Base-by-base conservation (phyloP, 53 echinoderm and acorn worm species). In the Luidia sarsii region DNA sequence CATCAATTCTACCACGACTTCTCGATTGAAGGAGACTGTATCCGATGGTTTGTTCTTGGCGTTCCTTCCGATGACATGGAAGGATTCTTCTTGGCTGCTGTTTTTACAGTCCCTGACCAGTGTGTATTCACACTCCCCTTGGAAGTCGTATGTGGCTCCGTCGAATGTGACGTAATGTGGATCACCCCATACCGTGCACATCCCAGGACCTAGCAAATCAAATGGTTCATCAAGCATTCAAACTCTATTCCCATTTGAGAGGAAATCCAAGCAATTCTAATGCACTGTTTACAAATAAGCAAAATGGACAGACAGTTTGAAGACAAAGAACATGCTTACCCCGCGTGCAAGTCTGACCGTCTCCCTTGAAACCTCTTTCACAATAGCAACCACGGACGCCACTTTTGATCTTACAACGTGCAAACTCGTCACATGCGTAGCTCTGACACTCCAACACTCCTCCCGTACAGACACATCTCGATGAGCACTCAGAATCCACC, bases 311-410 rank as follows among this genome's bases (percentile, higher is more conserved):
- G n/a, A n/a, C n/a, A n/a, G n/a, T n/a, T n/a, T n/a, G n/a, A n/a
- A n/a, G n/a, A n/a, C n/a, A n/a, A n/a, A n/a, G n/a, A n/a, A n/a
- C n/a, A n/a, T n/a, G n/a, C 53, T 75, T 32, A 88, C 83, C 75
- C 75, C 50, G 55, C 50, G 68, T 22, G 51, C 84, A 75, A 45
- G 22, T 46, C 39, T 37, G 28, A 49, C 75, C 62, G 39, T 75
- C 67, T 31, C 87, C 70, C 7, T 60, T 22, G 56, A 86, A 94
- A 5, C 83, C 87, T 6, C 64, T 59, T 9, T 59, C 31, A 50
- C 94, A 94, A 75, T 91, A 88, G 49, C 94, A 94, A 31, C 82
- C 83, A 29, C 90, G 59, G 33, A 85, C 67, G 14, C 85, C 94
- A 34, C 71, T 67, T 82, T 83, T 75, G 25, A 79, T 62, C 22